phyloP scores from a whole-genome alignment of 2,888 invertebrate genomes.

The Malachius bipustulatus region DNA sequence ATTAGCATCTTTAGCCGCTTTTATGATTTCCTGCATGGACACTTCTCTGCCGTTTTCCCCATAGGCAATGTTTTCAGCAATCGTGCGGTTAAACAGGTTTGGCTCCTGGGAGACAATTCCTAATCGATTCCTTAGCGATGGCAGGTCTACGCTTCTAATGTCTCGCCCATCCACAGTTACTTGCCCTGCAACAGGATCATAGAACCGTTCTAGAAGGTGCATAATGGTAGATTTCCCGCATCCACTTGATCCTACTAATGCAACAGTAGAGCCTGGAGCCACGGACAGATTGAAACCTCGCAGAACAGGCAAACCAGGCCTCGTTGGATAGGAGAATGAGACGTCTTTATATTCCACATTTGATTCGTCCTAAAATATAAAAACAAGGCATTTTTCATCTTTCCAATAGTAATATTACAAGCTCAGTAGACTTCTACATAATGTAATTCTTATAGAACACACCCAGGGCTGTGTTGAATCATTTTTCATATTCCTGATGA shows the following conservation, averaged over 20 bases:
- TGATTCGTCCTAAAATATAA: constrained; percentile 38
- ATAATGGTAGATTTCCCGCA: too few species aligned
- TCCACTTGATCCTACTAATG: constrained; percentile 66
- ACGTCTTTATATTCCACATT: constrained; percentile 57
- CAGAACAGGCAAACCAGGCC: constrained; percentile 56
- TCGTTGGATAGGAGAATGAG: constrained; percentile 62
- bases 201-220: constrained; percentile 69
- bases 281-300: constrained; percentile 50
- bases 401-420: too few species aligned
- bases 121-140: constrained; percentile 51
- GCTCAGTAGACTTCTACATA: too few species aligned
- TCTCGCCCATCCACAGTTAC: constrained; percentile 35
- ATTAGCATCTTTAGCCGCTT: constrained; percentile 67
- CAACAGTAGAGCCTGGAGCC: constrained; percentile 54
- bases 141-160: constrained; percentile 23
- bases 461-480: constrained; percentile 29
- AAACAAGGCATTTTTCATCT: too few species aligned
- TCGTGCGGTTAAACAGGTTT: constrained; percentile 71
- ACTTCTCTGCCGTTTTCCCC: constrained; percentile 61
- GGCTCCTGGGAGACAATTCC: constrained; percentile 87
- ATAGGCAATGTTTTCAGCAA: constrained; percentile 80
- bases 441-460: too few species aligned
- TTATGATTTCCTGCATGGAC: constrained; percentile 56
- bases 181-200: constrained; percentile 56
- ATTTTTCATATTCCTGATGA: constrained; percentile 37